Base-by-base conservation (phyloP, 2,888 invertebrate genomes). In the Hemaris fuciformis region DNA sequence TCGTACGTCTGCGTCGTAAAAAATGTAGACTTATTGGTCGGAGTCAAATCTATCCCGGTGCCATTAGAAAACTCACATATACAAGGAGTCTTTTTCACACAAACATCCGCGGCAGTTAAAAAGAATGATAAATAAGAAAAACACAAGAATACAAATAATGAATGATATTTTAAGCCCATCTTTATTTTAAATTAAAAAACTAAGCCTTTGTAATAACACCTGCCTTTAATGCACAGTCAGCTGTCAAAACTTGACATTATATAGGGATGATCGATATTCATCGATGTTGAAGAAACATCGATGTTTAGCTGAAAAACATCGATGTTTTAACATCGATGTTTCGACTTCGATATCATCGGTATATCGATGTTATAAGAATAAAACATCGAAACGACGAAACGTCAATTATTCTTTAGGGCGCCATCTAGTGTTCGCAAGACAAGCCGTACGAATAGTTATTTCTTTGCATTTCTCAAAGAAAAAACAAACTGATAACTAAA, bases 21-120 rank as follows among this genome's bases (percentile, higher is more conserved):
- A 78, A 88, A 88, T 3, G 71, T 71, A 62, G 76, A 64, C 63
- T 81, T 81, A 65, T 74, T 74, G 56, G 83, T 73, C 45, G 86
- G 83, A 45, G 83, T 72, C 65, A 93, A 77, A 79, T 93, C 92
- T 68, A 92, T 84, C 72, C 91, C 91, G 72, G 92, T 91, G 64
- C 93, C 93, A 82, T 92, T 92, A 5, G 88, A 68, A 79, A 89
- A 93, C 67, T 80, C 85, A 75, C 93, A 93, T 60, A 77, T 74
- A 72, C 93, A 93, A 3, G 90, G 77, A 48, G 82, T 82, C 69
- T 79, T 87, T 63, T 79, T 74, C 27, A 80, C 82, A 74, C 93
- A 93, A 41, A 73, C 69, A 66, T 90, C 89, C 64, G 72, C 70
- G 48, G 77, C 77, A 62, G 74, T 66, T 38, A 64, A 73, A n/a